Conservation (phyloP, 2,113 vertebrate species). For the Pseudorhombus dupliciocellatus region DNA sequence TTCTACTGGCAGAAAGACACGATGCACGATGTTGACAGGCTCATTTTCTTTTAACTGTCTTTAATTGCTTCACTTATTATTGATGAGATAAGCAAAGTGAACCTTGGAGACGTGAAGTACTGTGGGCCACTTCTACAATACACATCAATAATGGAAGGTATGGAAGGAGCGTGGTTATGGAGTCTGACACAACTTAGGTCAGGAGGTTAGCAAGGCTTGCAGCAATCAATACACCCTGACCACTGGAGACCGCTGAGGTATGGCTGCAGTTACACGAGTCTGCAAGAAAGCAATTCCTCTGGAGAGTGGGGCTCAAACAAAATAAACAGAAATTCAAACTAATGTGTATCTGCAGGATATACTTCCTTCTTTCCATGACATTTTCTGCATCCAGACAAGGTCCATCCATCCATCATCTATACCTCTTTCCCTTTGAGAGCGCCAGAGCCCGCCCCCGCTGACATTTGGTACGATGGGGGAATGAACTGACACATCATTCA, state of each 20-base stretch:
- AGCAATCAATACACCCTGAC: constrained; percentile 60
- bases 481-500: no score
- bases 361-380: no score
- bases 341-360: no score
- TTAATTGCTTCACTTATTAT: constrained; percentile 16
- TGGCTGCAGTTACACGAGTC: constrained; percentile 47
- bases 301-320: neutral
- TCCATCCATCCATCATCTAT: neutral
- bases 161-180: constrained; percentile 42
- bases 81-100: constrained; percentile 10
- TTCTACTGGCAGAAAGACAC: neutral
- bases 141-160: constrained; percentile 47
- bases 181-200: constrained; percentile 50
- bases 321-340: neutral
- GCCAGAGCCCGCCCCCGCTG: no score
- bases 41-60: constrained; percentile 4
- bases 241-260: constrained; percentile 41
- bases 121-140: constrained; percentile 22
- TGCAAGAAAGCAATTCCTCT: constrained; percentile 20
- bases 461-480: no score
- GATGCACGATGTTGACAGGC: neutral
- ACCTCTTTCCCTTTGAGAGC: no score
- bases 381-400: neutral
- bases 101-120: constrained; percentile 33
- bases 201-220: constrained; percentile 43